Base-by-base conservation (phyloP, 2,113 vertebrate species). In the Tor tambroides region DNA sequence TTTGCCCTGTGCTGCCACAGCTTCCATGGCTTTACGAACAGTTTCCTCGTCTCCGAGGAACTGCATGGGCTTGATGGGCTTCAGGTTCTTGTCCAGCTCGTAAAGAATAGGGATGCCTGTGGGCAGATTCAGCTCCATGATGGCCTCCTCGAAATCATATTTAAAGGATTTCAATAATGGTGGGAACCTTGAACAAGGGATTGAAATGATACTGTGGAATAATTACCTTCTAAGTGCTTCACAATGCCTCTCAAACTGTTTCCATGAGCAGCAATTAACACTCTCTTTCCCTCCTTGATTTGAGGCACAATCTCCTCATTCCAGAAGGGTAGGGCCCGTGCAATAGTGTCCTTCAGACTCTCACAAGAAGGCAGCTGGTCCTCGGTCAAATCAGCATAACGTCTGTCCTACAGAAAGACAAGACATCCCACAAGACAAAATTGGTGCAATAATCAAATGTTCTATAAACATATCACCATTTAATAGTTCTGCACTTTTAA, bases 311-410 rank as follows among this genome's bases (percentile, higher is more conserved):
- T 97, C 85, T 97, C 96, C 76, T 97, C 96, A 0, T 97, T 96
- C 96, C 96, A 97, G 88, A 96, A 97, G 2, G 96, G 96, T 89
- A 97, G 92, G 7, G 96, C 96, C 84, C 96, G 94, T 54, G 96
- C 96, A 9, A 97, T 97, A 0, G 96, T 97, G 89, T 97, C 96
- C 92, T 97, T 97, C 90, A 97, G 89, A 89, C 96, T 97, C 92
- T 97, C 96, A 0, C 96, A 97, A 0, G 95, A 94, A 0, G 96
- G 96, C 30, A 97, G 92, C 91, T 97, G 96, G 86, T 96, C 96
- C 92, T 96, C 96, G 0, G 95, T 96, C 80, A 97, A 92, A 78
- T 97, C 96, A 7, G 93, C 94, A 1, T 97, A 97, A 86, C 96
- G 96, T 23, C 96, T 96, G 88, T 97, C 96, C 96, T 97, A 82